Evolutionary conservation across 2,113 vertebrate genomes (phyloP).

Genomic region (Laticauda laticaudata): DNA sequence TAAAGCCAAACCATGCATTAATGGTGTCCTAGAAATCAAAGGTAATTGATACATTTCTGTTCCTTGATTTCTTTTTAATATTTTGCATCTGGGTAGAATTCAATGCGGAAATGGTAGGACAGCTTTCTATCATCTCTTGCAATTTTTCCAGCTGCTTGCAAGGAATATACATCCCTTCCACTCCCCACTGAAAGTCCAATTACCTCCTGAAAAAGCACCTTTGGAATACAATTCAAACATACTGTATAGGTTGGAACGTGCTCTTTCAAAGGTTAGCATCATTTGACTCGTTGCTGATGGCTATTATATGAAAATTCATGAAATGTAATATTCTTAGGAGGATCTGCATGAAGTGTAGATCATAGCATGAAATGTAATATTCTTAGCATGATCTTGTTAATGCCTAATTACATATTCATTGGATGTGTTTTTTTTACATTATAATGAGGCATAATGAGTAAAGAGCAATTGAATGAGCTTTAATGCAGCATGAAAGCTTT

Average conservation of each 20-base stretch:
- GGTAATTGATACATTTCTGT: constrained; percentile 69
- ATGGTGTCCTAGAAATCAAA: constrained; percentile 86
- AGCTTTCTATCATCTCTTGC: background rate
- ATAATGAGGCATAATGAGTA: background rate
- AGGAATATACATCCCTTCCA: no score
- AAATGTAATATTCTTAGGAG: no score
- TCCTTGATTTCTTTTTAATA: background rate
- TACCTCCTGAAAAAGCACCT: no score
- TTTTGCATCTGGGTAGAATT: accelerated
- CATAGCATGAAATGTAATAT: no score
- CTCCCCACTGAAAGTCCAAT: no score
- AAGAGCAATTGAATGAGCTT: background rate
- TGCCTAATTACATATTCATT: background rate
- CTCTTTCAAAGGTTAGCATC: no score
- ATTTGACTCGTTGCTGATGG: no score
- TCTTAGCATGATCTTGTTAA: background rate
- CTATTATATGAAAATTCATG: no score
- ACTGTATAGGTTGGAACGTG: no score
- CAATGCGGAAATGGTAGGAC: background rate
- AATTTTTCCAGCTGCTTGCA: no score
- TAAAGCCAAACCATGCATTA: constrained; percentile 74
- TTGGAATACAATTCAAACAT: no score
- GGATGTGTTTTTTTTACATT: background rate
- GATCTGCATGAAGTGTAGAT: no score
- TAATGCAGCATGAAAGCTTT: background rate